These are phyloP conservation scores for Calcarius lapponicus DNA, from an alignment of 2,797 vertebrate species.

Conservation along the genomic window DNA sequence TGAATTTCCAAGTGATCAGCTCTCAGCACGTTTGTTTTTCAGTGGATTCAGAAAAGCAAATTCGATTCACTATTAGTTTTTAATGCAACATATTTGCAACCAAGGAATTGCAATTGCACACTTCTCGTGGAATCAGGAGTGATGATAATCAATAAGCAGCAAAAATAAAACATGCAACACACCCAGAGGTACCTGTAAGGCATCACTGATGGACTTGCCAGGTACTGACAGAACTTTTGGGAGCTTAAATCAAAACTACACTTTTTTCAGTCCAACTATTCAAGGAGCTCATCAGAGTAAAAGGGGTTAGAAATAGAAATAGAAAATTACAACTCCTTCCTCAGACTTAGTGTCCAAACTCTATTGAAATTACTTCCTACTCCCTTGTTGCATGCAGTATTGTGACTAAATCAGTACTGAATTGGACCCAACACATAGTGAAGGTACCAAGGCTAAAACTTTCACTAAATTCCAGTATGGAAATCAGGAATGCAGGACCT, in stretches of 20 bases:
- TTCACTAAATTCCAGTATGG: accelerated
- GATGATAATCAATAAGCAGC: accelerated
- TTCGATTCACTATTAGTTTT: neutral
- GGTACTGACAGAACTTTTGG: neutral
- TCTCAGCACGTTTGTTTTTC: neutral
- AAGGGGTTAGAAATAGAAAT: neutral
- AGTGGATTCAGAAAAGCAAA: neutral
- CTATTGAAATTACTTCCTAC: neutral
- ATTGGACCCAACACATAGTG: neutral
- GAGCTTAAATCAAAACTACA: neutral
- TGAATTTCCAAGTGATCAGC: neutral
- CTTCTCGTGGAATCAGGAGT: neutral
- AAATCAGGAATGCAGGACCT: neutral
- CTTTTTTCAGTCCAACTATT: neutral
- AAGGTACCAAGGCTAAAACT: neutral
- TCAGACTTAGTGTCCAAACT: neutral
- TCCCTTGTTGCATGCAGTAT: neutral
- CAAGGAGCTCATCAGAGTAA: neutral
- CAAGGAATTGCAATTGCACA: neutral
- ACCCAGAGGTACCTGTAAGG: neutral
- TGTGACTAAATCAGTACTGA: neutral
- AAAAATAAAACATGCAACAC: neutral
- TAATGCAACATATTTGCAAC: neutral
- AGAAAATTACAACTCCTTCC: neutral
- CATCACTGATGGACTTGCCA: neutral